Conservation (phyloP, 1,140 invertebrate species). For the Penaeus japonicus region DNA sequence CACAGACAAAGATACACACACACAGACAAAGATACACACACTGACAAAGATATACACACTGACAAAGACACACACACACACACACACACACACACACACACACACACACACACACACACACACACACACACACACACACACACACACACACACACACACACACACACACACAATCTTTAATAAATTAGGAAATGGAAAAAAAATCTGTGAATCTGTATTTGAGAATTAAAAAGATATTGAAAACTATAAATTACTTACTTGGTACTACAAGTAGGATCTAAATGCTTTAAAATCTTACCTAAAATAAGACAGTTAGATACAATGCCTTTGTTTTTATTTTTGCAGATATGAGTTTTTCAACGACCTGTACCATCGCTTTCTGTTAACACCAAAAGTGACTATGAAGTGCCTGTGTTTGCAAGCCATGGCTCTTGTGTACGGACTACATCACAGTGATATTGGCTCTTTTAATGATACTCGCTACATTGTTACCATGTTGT, state of each 20-base stretch:
- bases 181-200: no score
- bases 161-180: background rate
- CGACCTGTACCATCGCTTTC: constrained; percentile 96
- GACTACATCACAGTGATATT: constrained; percentile 94
- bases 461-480: constrained; percentile 96
- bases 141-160: no score
- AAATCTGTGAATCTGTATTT: no score
- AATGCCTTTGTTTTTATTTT: background rate
- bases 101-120: background rate
- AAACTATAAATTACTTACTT: no score
- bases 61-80: background rate
- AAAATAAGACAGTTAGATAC: background rate
- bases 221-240: no score
- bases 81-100: background rate
- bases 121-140: background rate
- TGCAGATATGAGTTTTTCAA: constrained; percentile 93
- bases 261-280: no score
- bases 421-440: constrained; percentile 98
- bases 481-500: constrained; percentile 94
- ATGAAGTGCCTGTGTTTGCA: constrained; percentile 93
- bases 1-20: no score
- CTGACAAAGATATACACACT: background rate
- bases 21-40: no score
- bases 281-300: no score
- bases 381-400: constrained; percentile 88